Base-by-base conservation (phyloP, 2,888 invertebrate species). In the Dicyrtomina minuta region DNA sequence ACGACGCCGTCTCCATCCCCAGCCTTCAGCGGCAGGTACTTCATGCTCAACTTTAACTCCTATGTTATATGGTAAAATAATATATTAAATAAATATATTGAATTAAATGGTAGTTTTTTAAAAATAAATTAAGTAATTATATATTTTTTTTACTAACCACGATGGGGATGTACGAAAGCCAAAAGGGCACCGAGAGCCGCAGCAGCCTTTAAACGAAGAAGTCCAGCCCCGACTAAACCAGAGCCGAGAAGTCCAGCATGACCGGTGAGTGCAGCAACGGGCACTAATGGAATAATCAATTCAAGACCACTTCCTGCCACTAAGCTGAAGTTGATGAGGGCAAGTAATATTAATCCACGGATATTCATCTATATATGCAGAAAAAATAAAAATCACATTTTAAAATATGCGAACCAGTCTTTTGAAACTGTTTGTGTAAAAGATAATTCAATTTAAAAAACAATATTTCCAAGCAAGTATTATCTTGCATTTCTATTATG, bases 161-260 rank as follows among this genome's bases (percentile, higher is more conserved):
- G 59, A 6, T 24, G 24, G 33, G 24, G 39, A 17, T 26, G 26
- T 17, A 33, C 26, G 12, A 53, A 53, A 6, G 43, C 41, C 33
- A 59, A n/a, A 2, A 68, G 53, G n/a, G 26, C 22, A 53, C 46
- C 68, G 41, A 75, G 39, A 59, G 67, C 71, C 55, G 74, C 73
- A 58, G 77, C 77, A 70, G 75, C 77, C 53, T 77, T 77, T 33
- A 77, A 59, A 59, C 75, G 75, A 6, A 77, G 70, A 1, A 77
- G 55, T 24, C 73, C 77, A 69, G 73, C 75, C 49, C 74, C 73
- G 55, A 74, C 70, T 13, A 77, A 51, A 12, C 75, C 74, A 56
- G 69, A 66, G 41, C 70, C 70, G 26, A 66, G 70, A 0, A 77
- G 70, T 17, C 77, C 77, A 26, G 71, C 68, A 55, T 77, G 73